A percentile compares a stretch with the other conserved stretches of the same genome.
phyloP scores from a whole-genome alignment of 2,797 vertebrate species.

The Tadarida brasiliensis region DNA sequence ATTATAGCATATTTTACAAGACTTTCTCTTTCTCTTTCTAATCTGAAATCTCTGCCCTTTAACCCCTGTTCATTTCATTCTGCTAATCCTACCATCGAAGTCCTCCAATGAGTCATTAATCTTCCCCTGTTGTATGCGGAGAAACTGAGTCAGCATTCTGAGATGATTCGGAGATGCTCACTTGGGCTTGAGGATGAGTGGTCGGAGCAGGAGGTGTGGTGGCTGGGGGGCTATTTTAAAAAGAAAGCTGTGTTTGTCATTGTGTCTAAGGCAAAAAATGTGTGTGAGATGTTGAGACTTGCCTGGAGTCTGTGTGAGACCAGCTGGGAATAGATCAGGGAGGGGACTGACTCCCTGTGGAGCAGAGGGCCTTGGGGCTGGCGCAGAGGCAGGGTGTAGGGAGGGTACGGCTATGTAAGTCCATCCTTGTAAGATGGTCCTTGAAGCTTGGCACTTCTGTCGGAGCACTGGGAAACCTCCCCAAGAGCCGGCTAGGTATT shows the following conservation, averaged over 20 bases:
- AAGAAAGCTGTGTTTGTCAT: background rate
- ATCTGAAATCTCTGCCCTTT: background rate
- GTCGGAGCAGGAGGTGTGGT: background rate
- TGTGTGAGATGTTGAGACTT: background rate
- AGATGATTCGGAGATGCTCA: background rate
- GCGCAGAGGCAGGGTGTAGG: background rate
- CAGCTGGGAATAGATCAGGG: background rate
- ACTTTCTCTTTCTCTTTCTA: background rate
- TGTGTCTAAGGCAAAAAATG: background rate
- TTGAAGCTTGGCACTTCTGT: background rate
- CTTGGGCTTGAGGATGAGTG: background rate
- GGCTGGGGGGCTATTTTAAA: background rate
- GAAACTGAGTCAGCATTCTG: background rate
- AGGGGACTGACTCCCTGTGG: background rate
- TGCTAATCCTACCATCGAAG: rapidly evolving
- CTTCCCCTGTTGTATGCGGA: background rate
- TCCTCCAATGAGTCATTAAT: background rate
- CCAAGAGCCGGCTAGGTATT: background rate
- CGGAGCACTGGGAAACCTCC: background rate
- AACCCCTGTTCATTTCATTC: background rate
- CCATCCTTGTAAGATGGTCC: background rate
- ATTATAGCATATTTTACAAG: background rate
- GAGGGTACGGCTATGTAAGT: no score
- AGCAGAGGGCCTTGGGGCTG: background rate
- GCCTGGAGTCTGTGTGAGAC: background rate